Evolutionary conservation across 2,888 invertebrate genomes (phyloP).

Genomic region (Ichneumoninae sp.): DNA sequence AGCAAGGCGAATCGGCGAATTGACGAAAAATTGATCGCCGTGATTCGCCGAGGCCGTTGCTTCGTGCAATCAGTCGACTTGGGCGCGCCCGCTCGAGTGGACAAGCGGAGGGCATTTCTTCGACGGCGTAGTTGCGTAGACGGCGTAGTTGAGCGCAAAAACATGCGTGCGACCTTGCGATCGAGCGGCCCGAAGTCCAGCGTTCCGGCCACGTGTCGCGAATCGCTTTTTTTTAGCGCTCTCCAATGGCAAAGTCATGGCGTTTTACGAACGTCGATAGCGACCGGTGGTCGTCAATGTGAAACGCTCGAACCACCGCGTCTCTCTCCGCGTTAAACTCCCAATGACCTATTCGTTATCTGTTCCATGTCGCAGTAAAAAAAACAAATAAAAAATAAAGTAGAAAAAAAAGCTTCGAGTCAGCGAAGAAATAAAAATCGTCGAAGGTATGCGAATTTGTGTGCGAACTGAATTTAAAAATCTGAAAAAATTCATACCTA

Average conservation of each 20-base stretch:
- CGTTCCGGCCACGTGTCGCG: slow-evolving; percentile 16
- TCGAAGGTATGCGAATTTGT: neutral
- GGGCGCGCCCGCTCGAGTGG: neutral
- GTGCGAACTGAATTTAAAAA: neutral
- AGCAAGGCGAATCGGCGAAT: neutral
- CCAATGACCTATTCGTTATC: neutral
- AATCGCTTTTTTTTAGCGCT: neutral
- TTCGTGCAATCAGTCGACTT: neutral
- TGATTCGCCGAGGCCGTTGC: neutral
- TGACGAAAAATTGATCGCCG: neutral
- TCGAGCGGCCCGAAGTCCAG: neutral
- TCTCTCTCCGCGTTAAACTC: neutral
- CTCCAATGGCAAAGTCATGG: neutral
- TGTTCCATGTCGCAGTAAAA: neutral
- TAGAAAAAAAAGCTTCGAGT: neutral
- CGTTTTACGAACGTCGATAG: slow-evolving; percentile 10
- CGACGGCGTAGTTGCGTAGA: neutral
- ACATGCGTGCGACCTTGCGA: slow-evolving; percentile 4
- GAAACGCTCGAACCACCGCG: neutral
- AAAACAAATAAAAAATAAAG: neutral
- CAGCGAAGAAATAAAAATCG: neutral
- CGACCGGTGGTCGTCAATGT: neutral
- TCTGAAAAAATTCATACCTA: too few species aligned
- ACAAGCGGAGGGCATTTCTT: slow-evolving; percentile 3
- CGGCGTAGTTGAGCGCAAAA: neutral